Conservation (phyloP, 2,113 vertebrate species). For the Pomatorhinus ruficollis region DNA sequence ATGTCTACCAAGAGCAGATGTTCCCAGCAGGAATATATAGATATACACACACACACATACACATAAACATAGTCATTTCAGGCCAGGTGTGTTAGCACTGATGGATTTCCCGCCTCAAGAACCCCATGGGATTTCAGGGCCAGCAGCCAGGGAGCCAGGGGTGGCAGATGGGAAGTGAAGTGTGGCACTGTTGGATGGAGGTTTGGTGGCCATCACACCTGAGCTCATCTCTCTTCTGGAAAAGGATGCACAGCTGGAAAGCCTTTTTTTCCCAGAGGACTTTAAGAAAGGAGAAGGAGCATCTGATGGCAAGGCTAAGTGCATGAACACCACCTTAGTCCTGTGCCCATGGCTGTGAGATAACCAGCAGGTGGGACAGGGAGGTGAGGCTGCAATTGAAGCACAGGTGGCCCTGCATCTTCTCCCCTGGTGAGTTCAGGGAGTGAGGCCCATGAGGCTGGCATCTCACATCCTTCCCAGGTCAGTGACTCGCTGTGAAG, state of each 20-base stretch:
- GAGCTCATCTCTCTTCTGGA: not conserved
- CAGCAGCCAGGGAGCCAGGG: not conserved
- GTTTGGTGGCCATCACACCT: not conserved
- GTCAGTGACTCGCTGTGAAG: not conserved
- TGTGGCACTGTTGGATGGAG: not conserved
- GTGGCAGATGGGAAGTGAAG: not conserved
- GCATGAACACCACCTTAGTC: not conserved
- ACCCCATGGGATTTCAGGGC: not conserved
- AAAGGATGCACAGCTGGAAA: not conserved
- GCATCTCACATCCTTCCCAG: not conserved
- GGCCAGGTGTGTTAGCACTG: not conserved
- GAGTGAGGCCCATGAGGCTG: not conserved
- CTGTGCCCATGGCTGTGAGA: not conserved
- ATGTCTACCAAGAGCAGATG: slow-evolving; percentile 8
- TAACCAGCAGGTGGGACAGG: not conserved
- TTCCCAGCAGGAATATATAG: slow-evolving; percentile 5
- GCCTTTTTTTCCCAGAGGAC: not conserved
- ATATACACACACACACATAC: not conserved
- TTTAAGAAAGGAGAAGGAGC: not conserved
- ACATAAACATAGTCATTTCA: not conserved
- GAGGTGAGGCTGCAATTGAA: not conserved
- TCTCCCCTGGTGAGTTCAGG: not conserved
- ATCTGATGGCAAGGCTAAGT: not conserved
- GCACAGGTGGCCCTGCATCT: not conserved
- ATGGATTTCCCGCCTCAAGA: not conserved